A percentile compares a stretch with the other conserved stretches of the same genome.
These are phyloP conservation scores for Chionis minor DNA, from an alignment of 2,113 vertebrate species.

Conservation along the genomic window DNA sequence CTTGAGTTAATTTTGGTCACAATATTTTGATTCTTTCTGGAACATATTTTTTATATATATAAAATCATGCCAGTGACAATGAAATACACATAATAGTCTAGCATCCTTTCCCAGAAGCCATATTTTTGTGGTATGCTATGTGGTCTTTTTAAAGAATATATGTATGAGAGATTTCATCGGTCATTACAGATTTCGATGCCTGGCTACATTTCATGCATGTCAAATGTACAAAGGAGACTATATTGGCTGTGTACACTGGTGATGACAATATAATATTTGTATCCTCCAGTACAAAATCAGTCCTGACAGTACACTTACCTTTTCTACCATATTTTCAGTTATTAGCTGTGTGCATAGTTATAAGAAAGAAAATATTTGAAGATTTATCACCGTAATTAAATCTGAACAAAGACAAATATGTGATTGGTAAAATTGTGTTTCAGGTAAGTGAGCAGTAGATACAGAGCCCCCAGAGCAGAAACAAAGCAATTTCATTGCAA, in stretches of 20 bases:
- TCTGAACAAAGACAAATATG: constrained; percentile 49
- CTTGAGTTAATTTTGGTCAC: neutral
- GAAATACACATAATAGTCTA: neutral
- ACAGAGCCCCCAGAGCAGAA: constrained; percentile 46
- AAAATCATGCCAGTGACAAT: neutral
- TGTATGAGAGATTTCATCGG: neutral
- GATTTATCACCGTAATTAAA: constrained; percentile 62
- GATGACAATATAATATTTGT: neutral
- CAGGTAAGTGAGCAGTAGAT: constrained; percentile 28
- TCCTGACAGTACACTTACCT: neutral
- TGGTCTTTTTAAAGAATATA: neutral
- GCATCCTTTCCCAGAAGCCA: neutral
- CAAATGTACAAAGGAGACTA: neutral
- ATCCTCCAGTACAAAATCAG: neutral
- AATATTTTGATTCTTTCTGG: neutral
- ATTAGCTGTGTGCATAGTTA: neutral
- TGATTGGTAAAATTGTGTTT: constrained; percentile 24
- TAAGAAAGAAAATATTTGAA: constrained; percentile 29
- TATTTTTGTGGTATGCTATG: neutral
- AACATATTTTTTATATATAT: neutral
- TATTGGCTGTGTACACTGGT: neutral
- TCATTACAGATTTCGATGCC: neutral
- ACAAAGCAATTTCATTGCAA: constrained; percentile 48
- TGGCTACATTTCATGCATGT: neutral
- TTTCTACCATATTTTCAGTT: neutral